phyloP scores from a whole-genome alignment of 2,113 vertebrate species.

The Catharus minimus region DNA sequence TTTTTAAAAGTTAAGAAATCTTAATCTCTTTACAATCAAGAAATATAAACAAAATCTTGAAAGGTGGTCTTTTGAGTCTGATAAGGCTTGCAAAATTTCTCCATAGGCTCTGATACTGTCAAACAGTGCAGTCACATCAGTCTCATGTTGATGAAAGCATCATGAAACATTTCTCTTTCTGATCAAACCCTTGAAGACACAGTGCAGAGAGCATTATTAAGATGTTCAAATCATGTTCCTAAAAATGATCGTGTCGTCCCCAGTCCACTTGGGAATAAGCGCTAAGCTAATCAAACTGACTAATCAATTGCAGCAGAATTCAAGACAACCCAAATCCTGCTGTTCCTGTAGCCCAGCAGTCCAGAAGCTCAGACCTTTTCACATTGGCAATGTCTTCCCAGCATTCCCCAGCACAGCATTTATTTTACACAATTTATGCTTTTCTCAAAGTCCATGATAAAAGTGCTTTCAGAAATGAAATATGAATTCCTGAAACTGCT shows the following conservation, averaged over 20 bases:
- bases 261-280: neutral
- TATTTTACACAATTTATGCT: neutral
- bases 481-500: neutral
- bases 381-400: neutral
- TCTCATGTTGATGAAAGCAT: neutral
- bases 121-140: neutral
- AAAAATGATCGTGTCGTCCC: neutral
- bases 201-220: neutral
- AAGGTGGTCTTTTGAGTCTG: neutral
- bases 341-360: neutral
- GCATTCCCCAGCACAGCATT: neutral
- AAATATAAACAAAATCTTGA: neutral
- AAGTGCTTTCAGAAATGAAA: slow-evolving; percentile 10
- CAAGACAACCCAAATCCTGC: neutral
- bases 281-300: neutral
- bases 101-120: neutral
- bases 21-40: neutral
- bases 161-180: neutral
- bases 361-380: neutral
- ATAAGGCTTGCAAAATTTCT: neutral
- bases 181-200: neutral
- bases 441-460: neutral
- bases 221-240: neutral
- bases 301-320: neutral
- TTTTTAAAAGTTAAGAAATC: neutral